Evolutionary conservation across 2,888 invertebrate genomes (phyloP).

Genomic region (Parthenolecanium corni): DNA sequence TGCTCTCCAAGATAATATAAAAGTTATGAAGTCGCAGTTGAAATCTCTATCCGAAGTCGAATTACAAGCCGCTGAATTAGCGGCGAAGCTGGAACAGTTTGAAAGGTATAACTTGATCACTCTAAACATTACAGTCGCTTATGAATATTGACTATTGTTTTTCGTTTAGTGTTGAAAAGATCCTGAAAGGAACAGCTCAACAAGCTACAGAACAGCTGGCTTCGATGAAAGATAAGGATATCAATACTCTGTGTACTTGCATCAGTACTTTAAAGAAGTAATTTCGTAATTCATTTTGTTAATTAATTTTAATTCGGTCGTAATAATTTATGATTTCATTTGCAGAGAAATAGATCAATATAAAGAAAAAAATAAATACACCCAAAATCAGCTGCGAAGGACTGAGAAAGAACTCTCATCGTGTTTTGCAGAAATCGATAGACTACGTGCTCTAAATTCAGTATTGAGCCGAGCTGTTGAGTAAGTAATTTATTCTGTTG

Average conservation of each 20-base stretch:
- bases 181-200: conserved; percentile 16
- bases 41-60: conserved; percentile 24
- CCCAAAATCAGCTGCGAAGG: conserved; percentile 22
- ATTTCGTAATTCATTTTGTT: neutral
- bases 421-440: conserved; percentile 10
- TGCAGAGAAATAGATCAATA: conserved; percentile 28
- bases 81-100: conserved; percentile 29
- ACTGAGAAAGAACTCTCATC: conserved; percentile 25
- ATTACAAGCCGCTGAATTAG: conserved; percentile 28
- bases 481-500: conserved; percentile 28
- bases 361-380: conserved; percentile 25
- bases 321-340: neutral
- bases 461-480: conserved; percentile 24
- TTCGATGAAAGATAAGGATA: conserved; percentile 15
- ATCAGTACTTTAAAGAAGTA: conserved; percentile 16
- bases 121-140: neutral
- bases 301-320: neutral
- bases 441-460: conserved; percentile 26
- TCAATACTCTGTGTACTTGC: conserved; percentile 15
- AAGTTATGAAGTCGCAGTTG: conserved; percentile 28
- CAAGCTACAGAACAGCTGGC: conserved; percentile 13
- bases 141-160: neutral
- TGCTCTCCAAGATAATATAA: conserved; percentile 29
- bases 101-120: conserved; percentile 22
- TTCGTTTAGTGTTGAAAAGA: conserved; percentile 12